Evolutionary conservation across 2,888 invertebrate species (phyloP), one percentile per base, ranked within the genome.

Genomic region (Drosophila macrospina): DNA sequence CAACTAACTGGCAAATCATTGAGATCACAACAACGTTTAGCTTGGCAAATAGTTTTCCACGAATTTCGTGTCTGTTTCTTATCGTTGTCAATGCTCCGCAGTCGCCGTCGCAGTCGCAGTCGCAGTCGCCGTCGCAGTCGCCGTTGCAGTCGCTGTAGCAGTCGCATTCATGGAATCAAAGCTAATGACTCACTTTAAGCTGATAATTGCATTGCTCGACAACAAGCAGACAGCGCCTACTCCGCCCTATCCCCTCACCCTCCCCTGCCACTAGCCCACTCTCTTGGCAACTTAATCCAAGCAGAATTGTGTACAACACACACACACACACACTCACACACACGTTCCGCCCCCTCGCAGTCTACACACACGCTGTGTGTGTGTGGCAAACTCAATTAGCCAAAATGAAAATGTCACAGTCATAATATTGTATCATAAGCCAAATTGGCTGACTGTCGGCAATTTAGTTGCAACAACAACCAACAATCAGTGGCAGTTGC

Each of bases 391-490:
- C 68, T 66, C 77, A 83, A 83, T 84, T 84, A 86, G 77, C 63
- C 74, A 67, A 74, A 83, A 83, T 83, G 83, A 87, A 83, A 78
- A 83, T 83, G 83, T 84, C 88, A 88, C 83, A 77, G 74, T 80
- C 70, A 88, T 83, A 86, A 86, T 80, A 80, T 70, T 68, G 85
- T 81, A 73, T 69, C 71, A 87, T 72, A 67, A 69, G 70, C 79
- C 82, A 78, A 84, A 72, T 87, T 73, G 76, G 81, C 66, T 78
- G 85, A 74, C 81, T 84, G 68, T 57, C 64, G 60, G 74, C 87
- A 86, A 76, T 80, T 86, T 79, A n/a, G 74, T 69, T 57, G 64
- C 30, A 52, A 16, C 48, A 47, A 16, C 45, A 56, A 60, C 57
- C 52, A 55, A 56, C 85, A 82, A 86, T 74, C 84, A 74, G 69